Evolutionary conservation across 2,888 invertebrate species (phyloP).

Genomic region (Plemyria rubiginata): DNA sequence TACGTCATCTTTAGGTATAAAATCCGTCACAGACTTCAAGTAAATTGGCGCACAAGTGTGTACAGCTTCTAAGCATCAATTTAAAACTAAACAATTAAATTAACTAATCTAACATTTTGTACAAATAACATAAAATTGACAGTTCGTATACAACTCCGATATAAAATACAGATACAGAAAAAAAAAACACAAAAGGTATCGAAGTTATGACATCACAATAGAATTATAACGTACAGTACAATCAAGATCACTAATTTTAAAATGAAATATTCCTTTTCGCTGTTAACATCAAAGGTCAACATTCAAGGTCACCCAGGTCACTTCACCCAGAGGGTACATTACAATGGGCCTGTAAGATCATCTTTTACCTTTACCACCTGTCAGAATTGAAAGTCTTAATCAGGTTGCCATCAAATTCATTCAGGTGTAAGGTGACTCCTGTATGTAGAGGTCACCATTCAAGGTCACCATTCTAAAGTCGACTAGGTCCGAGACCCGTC

Average conservation of each 20-base stretch:
- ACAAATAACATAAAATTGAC: constrained; percentile 49
- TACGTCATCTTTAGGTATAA: not conserved
- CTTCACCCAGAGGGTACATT: not conserved
- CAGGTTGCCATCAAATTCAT: not conserved
- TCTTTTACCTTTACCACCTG: not conserved
- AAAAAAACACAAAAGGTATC: constrained; percentile 28
- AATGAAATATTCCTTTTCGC: constrained; percentile 18
- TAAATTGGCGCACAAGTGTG: not conserved
- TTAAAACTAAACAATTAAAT: constrained; percentile 41
- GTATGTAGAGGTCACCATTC: not conserved
- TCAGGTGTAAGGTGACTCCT: not conserved
- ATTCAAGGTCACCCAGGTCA: constrained; percentile 8
- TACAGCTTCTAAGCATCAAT: constrained; percentile 11
- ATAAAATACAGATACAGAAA: constrained; percentile 12
- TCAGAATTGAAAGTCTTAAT: not conserved
- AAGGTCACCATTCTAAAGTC: constrained; percentile 40
- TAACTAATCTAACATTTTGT: constrained; percentile 52
- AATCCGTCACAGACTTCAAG: not conserved
- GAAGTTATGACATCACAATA: constrained; percentile 29
- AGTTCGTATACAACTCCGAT: constrained; percentile 49
- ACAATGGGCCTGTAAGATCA: not conserved
- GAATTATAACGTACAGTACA: constrained; percentile 31
- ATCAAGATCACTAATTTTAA: constrained; percentile 40
- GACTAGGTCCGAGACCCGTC: constrained; percentile 43
- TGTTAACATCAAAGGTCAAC: constrained; percentile 20